Evolutionary conservation across 2,797 vertebrate species (phyloP), one percentile per base, ranked within the genome.

Genomic region (Staurois parvus): DNA sequence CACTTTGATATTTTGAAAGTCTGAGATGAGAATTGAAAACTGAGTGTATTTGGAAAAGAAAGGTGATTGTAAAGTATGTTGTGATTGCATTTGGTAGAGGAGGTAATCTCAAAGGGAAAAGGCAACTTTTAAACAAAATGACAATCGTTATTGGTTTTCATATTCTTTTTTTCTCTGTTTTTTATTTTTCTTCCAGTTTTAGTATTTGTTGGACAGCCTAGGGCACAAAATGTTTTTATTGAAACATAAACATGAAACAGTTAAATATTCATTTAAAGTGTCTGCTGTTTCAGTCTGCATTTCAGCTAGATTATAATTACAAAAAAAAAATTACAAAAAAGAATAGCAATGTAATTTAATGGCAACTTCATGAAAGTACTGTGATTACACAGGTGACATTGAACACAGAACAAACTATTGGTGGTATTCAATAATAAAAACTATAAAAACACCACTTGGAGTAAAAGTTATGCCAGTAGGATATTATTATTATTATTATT

Each of bases 1-100:
- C 48, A 56, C 79, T 32, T 80, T 80, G 78, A 80, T 72, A 12
- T 24, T 7, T 37, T 12, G 24, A 40, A 24, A 72, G 21, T 40
- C 37, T 40, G 34, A 13, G 34, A 40, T 26, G 19, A 72, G 69
- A n/a, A 4, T 40, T 17, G 0, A 70, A 69, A 32, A 70, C 4
- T 24, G 19, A 21, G 19, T 8, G 15, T 9, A 70, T 72, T 56
- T 56, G n/a, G 28, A 79, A 32, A 48, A n/a, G 24, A 59, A 59
- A 59, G 52, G 52, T 59, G 52, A n/a, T 59, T 9, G 52, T 59
- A 24, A 59, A 24, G 7, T 59, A 59, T 59, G 52, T 21, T 24
- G 21, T 59, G 52, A 21, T 59, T 59, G 21, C 21, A 1, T 59
- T 21, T 59, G 52, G 52, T 6, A 52, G 52, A 59, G n/a, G 6